These are phyloP conservation scores for Laticauda colubrina DNA, from an alignment of 2,113 vertebrate species.

Conservation along the genomic window DNA sequence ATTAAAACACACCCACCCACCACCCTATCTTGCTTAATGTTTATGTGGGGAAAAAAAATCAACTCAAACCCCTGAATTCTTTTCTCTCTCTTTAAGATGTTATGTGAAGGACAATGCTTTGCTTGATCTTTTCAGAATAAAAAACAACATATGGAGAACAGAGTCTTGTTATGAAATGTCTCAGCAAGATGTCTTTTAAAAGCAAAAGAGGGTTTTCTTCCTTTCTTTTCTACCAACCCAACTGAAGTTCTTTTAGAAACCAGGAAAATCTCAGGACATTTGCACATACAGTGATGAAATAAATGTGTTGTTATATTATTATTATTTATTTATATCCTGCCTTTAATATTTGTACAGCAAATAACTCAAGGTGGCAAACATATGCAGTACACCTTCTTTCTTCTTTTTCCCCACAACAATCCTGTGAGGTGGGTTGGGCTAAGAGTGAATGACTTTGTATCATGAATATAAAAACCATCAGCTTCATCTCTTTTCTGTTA, in stretches of 20 bases:
- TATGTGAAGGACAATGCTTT: constrained; percentile 36
- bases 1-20: neutral
- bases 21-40: constrained; percentile 22
- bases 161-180: constrained; percentile 38
- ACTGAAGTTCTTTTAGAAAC: neutral
- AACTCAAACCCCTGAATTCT: constrained; percentile 21
- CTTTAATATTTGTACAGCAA: neutral
- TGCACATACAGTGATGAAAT: neutral
- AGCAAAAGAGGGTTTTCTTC: neutral
- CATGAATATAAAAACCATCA: neutral
- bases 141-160: constrained; percentile 38
- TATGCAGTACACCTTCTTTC: neutral
- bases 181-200: neutral
- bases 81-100: constrained; percentile 53
- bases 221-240: too few species aligned
- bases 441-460: neutral
- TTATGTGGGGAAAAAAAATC: neutral
- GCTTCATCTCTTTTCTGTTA: neutral
- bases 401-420: neutral
- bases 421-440: neutral
- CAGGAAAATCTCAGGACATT: neutral
- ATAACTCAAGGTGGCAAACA: neutral
- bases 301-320: neutral
- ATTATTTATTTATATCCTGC: neutral
- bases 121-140: neutral